Evolutionary conservation across 1,140 invertebrate genomes (phyloP), one percentile per base, ranked within the genome.

Genomic region (Grapholita molesta): DNA sequence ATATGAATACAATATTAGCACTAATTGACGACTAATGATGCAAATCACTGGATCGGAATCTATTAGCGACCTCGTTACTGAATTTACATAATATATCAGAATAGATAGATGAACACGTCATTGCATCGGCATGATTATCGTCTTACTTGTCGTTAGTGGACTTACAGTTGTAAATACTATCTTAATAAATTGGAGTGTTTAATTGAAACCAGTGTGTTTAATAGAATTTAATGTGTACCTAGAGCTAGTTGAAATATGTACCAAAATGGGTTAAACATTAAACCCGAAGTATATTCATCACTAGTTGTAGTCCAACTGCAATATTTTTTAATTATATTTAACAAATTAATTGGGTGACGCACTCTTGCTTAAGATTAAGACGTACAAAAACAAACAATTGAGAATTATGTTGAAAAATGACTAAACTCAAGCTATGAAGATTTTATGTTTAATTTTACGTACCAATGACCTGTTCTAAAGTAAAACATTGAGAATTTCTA

Each of bases 31-130:
- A 15, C 55, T 61, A 61, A 61, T 61, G 55, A 28, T 61, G 55
- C 55, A 61, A 61, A 61, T 61, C 55, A 61, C 24, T 61, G 55
- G n/a, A 61, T 61, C 55, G 25, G 55, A 61, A 61, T 61, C 55
- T 61, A 61, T 61, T 61, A 32, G 55, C 21, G 55, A 61, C 55
- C 55, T 61, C 55, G 25, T 61, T 30, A 61, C 24, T 61, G 55
- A 28, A 61, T 61, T 61, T 61, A 61, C 55, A 61, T 61, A 61
- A 61, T 61, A 25, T 61, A 61, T 4, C 2, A 18, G 28, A 30
- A 30, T 30, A 30, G 28, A 30, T 48, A 48, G 42, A 21, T 48
- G 15, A 21, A 48, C 42, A 18, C 42, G 1, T 28, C 55, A 61
- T 61, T n/a, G 55, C 28, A 61, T 30, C 55, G 55, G 25, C 21